These are phyloP conservation scores for Hemichromis elongatus DNA, from an alignment of 2,113 vertebrate genomes.

Conservation along the genomic window DNA sequence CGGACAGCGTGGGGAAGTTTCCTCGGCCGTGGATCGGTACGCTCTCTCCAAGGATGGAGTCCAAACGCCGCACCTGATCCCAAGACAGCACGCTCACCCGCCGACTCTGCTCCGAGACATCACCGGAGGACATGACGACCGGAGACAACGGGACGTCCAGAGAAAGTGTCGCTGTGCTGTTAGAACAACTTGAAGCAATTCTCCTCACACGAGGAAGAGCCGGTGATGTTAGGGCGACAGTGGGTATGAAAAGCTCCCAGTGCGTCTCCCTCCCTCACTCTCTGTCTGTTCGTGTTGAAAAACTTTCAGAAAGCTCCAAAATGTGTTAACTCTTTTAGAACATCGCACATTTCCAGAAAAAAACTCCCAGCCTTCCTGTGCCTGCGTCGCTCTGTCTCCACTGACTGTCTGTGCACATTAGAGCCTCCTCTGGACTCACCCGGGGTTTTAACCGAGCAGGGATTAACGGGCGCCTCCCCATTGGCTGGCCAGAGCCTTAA, in stretches of 20 bases:
- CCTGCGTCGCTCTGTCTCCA: not conserved
- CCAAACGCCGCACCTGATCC: conserved; percentile 89
- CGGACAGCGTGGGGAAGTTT: conserved; percentile 91
- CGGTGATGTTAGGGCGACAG: not conserved
- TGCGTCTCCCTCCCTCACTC: not conserved
- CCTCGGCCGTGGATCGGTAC: conserved; percentile 93
- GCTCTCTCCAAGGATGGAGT: conserved; percentile 86
- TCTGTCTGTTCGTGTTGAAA: not conserved
- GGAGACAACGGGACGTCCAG: not conserved
- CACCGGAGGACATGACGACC: conserved; percentile 67
- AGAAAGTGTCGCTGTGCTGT: not conserved
- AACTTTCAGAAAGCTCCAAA: conserved; percentile 3
- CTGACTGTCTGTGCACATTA: not conserved
- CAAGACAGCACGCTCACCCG: conserved; percentile 84
- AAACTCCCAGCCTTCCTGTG: not conserved
- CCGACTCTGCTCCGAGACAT: conserved; percentile 69
- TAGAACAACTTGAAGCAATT: not conserved
- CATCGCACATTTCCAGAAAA: conserved; percentile 16
- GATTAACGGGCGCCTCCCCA: conserved; percentile 35
- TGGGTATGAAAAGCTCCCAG: not conserved
- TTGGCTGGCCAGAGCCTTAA: conserved; percentile 50
- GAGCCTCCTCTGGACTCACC: not conserved
- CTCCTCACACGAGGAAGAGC: not conserved
- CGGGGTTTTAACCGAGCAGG: conserved; percentile 43
- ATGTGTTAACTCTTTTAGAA: not conserved